Base-by-base conservation (phyloP, 2,113 vertebrate genomes). In the Pseudolaguvia tuberculata region DNA sequence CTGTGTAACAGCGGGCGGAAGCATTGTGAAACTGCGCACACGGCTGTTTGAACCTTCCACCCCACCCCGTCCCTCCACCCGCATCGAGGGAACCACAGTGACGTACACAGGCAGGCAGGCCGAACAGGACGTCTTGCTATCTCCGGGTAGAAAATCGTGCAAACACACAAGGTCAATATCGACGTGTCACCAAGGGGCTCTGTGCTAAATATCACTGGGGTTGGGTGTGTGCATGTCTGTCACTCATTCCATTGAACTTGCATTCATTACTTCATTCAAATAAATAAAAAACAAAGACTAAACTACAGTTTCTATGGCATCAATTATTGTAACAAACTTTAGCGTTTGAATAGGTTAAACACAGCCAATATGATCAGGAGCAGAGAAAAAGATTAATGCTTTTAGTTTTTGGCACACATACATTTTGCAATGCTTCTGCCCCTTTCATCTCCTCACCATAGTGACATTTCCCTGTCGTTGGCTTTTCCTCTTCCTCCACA, bases 1-100 rank as follows among this genome's bases (percentile, higher is more conserved):
- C 89, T 92, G 87, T 92, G 80, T 78, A 52, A 51, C 17, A 55
- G 21, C 73, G 73, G 73, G 69, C 48, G 39, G 75, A 79, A 78
- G 75, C 79, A 78, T 78, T 81, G 87, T 85, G 87, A 88, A 91
- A 90, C 85, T 88, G 83, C 84, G 84, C 89, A 86, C 87, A 88
- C 84, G 87, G 87, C 86, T 87, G 84, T 86, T 81, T 85, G 87
- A 90, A 6, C 31, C 31, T 35, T 6, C 90, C 89, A 86, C 83
- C 85, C 71, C 81, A 76, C 78, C 84, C 71, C 81, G 74, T 77
- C 84, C 10, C 13, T 1, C 56, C 42, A 47, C 80, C 85, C 84
- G 77, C 85, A 85, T 82, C 59, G 77, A 35, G 82, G 65, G 77
- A 79, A 84, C 83, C 82, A 10, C 74, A 81, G 80, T 29, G 53